phyloP scores from a whole-genome alignment of 1,140 invertebrate species.

The Hirudo medicinalis region DNA sequence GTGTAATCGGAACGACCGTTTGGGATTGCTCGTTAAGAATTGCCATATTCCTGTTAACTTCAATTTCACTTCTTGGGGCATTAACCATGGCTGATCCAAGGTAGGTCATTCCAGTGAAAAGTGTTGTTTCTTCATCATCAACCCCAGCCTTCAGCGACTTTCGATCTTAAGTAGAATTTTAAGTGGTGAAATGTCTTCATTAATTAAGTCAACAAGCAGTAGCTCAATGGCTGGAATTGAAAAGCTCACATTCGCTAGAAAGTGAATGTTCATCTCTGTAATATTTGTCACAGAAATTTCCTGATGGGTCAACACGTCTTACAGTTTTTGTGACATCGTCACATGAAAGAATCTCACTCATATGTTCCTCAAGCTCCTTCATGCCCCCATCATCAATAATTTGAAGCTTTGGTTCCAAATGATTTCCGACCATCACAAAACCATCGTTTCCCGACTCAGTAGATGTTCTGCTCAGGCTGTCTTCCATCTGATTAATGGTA shows the following conservation, averaged over 20 bases:
- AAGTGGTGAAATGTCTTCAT: neutral
- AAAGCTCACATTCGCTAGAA: neutral
- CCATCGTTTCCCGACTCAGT: conserved; percentile 64
- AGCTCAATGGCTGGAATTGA: too few relatives aligned
- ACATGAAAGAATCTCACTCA: conserved; percentile 56
- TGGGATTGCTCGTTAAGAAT: conserved; percentile 67
- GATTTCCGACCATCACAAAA: conserved; percentile 57
- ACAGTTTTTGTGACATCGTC: conserved; percentile 27
- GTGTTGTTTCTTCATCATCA: conserved; percentile 33
- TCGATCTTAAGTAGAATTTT: too few relatives aligned
- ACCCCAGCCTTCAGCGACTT: too few relatives aligned
- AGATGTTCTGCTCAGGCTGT: conserved; percentile 70
- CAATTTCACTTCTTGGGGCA: conserved; percentile 79
- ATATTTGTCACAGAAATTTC: neutral
- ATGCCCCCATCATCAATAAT: conserved; percentile 59
- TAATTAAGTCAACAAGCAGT: neutral
- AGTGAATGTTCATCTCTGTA: neutral
- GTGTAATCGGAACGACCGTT: conserved; percentile 58
- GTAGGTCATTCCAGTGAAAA: conserved; percentile 86
- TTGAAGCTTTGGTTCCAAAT: conserved; percentile 53
- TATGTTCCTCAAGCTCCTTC: conserved; percentile 57
- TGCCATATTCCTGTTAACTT: conserved; percentile 86
- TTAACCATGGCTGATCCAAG: conserved; percentile 81
- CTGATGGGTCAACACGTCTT: conserved; percentile 12
- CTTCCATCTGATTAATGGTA: conserved; percentile 42